Percentiles rank a stretch among this genome's conserved stretches.
phyloP scores from a whole-genome alignment of 1,140 invertebrate species.

The Brachionus angularis region DNA sequence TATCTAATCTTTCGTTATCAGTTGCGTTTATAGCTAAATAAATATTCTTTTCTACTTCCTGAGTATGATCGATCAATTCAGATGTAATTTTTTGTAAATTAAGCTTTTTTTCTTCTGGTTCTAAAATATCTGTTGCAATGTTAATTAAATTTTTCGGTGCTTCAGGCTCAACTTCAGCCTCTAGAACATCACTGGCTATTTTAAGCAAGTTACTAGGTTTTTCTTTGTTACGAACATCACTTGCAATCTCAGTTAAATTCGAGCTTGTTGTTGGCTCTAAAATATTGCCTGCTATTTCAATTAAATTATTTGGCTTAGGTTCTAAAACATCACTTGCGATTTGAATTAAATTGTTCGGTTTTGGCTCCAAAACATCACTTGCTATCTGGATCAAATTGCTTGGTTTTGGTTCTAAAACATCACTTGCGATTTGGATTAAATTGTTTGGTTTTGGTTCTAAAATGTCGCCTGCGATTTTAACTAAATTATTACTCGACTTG shows the following conservation, averaged over 20 bases:
- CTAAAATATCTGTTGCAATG: background rate
- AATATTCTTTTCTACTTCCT: too few relatives aligned
- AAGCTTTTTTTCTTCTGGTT: background rate
- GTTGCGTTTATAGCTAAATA: constrained; percentile 5
- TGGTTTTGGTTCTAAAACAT: constrained; percentile 9
- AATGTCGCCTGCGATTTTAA: background rate
- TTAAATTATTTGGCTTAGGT: background rate
- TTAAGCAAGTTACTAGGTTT: too few relatives aligned
- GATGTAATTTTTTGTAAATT: constrained; percentile 5
- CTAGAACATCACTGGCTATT: constrained; percentile 1
- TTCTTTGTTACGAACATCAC: too few relatives aligned
- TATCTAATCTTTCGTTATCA: background rate
- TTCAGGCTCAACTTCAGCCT: background rate
- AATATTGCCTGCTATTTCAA: background rate
- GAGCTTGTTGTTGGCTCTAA: too few relatives aligned
- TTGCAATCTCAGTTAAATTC: too few relatives aligned
- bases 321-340: background rate
- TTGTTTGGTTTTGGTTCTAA: background rate
- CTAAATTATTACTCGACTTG: background rate
- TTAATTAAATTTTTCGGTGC: constrained; percentile 2
- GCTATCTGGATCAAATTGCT: constrained; percentile 8
- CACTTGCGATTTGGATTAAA: background rate
- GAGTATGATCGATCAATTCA: constrained; percentile 15
- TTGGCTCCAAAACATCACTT: background rate
- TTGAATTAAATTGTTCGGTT: background rate